Conservation (phyloP, 2,113 vertebrate species). For the Neogobius melanostomus region DNA sequence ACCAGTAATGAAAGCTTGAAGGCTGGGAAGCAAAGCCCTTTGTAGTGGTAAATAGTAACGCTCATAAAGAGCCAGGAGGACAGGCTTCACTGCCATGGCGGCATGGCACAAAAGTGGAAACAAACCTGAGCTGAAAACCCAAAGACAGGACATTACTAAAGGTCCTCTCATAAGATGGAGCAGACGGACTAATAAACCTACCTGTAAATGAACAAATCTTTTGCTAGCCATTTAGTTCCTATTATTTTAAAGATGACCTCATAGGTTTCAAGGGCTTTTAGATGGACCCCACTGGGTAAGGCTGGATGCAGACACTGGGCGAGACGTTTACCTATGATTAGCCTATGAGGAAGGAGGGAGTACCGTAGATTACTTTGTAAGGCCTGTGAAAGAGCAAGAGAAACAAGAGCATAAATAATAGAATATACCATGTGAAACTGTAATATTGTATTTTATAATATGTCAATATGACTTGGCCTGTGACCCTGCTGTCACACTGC, state of each 20-base stretch:
- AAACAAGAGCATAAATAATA: neutral
- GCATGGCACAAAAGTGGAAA: constrained; percentile 93
- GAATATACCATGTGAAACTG: neutral
- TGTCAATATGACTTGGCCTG: neutral
- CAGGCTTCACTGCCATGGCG: constrained; percentile 92
- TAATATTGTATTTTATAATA: neutral
- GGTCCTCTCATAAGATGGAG: neutral
- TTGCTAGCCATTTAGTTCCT: constrained; percentile 91
- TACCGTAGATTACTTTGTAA: constrained; percentile 96
- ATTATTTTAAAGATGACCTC: constrained; percentile 98
- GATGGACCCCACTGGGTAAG: constrained; percentile 93
- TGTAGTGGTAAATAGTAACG: constrained; percentile 96
- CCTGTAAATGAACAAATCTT: constrained; percentile 93
- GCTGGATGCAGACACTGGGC: constrained; percentile 96
- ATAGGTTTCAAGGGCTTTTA: constrained; percentile 96
- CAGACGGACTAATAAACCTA: constrained; percentile 32
- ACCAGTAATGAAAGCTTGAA: constrained; percentile 93
- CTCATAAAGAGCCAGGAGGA: constrained; percentile 90
- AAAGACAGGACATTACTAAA: constrained; percentile 19
- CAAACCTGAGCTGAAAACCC: constrained; percentile 83
- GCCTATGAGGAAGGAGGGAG: constrained; percentile 86
- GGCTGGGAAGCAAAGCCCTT: constrained; percentile 89
- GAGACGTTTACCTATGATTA: constrained; percentile 93
- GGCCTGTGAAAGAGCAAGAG: constrained; percentile 75
- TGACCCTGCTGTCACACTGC: constrained; percentile 4